Percentiles rank a stretch among this genome's conserved stretches.
Conservation (phyloP, 2,888 invertebrate species). For the Nomada goodeniana region DNA sequence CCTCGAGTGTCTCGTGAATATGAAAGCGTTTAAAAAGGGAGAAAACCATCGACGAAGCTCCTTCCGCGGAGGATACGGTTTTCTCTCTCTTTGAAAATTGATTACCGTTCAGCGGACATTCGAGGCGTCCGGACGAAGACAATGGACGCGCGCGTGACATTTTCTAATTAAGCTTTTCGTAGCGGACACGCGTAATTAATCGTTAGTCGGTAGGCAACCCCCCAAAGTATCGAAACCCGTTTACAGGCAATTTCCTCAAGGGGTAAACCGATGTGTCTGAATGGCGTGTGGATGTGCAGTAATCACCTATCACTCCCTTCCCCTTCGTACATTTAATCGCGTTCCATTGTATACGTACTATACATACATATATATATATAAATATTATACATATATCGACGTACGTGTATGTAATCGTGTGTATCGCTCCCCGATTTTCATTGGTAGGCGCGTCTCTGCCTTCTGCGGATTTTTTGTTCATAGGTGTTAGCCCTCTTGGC, state of each 20-base stretch:
- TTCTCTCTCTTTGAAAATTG: not conserved
- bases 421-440: conserved; percentile 27
- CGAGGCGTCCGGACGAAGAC: conserved; percentile 25
- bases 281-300: conserved; percentile 76
- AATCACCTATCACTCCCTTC: conserved; percentile 55
- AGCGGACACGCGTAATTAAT: conserved; percentile 59
- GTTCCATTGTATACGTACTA: conserved; percentile 50
- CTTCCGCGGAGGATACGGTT: not conserved
- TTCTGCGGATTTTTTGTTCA: conserved; percentile 5
- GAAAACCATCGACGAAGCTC: not conserved
- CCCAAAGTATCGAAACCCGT: conserved; percentile 59
- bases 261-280: conserved; percentile 72
- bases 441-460: conserved; percentile 8
- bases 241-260: conserved; percentile 65
- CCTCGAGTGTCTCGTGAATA: not conserved
- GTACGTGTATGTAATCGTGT: conserved; percentile 9
- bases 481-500: not conserved
- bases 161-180: conserved; percentile 62
- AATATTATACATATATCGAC: conserved; percentile 7
- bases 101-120: not conserved
- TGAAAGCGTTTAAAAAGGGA: not conserved
- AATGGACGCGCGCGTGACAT: conserved; percentile 40
- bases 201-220: conserved; percentile 71
- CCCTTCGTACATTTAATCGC: conserved; percentile 64
- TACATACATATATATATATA: conserved; percentile 24